These are phyloP conservation scores for Cerastis leucographa DNA, from an alignment of 2,888 invertebrate species.

Conservation along the genomic window DNA sequence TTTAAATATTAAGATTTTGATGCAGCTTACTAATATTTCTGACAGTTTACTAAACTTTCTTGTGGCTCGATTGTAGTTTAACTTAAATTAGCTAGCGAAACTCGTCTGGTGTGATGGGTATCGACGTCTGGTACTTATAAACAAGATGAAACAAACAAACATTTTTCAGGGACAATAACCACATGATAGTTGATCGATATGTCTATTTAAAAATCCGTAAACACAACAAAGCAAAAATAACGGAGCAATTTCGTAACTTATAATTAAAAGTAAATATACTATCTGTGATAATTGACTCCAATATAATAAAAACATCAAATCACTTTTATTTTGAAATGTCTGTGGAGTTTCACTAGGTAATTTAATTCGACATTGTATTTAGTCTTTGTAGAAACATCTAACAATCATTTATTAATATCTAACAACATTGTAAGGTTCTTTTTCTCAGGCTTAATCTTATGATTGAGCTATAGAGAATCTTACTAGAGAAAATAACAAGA, in stretches of 20 bases:
- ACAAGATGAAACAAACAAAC: no score
- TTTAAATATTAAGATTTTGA: no score
- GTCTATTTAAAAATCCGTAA: neutral
- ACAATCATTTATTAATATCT: neutral
- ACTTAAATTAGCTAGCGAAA: neutral
- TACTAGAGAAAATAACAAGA: conserved; percentile 85
- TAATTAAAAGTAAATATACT: no score
- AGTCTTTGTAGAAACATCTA: neutral
- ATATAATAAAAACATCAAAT: neutral
- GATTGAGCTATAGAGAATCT: conserved; percentile 74
- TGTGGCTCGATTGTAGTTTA: neutral
- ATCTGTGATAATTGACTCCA: neutral
- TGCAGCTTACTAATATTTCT: no score
- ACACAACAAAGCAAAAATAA: neutral
- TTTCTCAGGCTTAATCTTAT: conserved; percentile 70
- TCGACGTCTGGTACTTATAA: no score
- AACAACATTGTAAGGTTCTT: conserved; percentile 75
- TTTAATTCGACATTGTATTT: neutral
- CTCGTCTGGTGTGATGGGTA: neutral
- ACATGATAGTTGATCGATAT: neutral
- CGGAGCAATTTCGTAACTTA: neutral
- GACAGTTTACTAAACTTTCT: no score
- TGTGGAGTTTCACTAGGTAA: neutral
- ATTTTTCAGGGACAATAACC: neutral
- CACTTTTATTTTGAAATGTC: neutral